phyloP scores from a whole-genome alignment of 1,140 invertebrate genomes.

The Sitophilus oryzae region DNA sequence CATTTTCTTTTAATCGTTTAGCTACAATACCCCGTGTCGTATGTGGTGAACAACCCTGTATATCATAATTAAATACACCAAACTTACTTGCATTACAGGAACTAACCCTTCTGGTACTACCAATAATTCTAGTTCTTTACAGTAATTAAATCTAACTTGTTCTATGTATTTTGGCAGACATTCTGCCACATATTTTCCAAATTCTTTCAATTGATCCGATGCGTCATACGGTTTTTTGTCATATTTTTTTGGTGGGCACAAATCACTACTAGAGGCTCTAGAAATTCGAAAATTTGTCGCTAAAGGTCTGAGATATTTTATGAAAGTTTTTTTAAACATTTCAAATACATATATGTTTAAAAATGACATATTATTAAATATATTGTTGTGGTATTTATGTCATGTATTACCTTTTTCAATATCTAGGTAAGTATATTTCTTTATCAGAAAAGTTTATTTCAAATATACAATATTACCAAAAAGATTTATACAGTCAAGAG shows the following conservation, averaged over 20 bases:
- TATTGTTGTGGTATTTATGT: no score
- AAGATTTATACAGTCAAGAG: no score
- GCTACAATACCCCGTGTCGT: no score
- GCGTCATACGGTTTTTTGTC: not conserved
- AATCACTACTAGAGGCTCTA: not conserved
- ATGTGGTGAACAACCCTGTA: no score
- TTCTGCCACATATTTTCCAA: constrained; percentile 19
- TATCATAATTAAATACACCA: not conserved
- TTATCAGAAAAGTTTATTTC: no score
- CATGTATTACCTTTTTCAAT: no score
- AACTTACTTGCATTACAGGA: constrained; percentile 10
- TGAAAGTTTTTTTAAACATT: not conserved
- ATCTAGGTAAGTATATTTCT: no score
- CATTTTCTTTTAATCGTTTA: no score
- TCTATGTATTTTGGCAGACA: constrained; percentile 27
- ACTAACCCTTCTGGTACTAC: constrained; percentile 22
- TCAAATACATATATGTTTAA: no score
- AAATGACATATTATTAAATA: no score
- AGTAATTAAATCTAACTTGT: constrained; percentile 15
- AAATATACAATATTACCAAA: no score
- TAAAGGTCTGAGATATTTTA: not conserved
- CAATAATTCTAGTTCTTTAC: constrained; percentile 25
- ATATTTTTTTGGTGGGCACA: not conserved
- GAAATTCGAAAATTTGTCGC: not conserved
- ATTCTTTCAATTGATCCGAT: constrained; percentile 12